Base-by-base conservation (phyloP, 2,888 invertebrate species). In the Mimumesa dahlbomi region DNA sequence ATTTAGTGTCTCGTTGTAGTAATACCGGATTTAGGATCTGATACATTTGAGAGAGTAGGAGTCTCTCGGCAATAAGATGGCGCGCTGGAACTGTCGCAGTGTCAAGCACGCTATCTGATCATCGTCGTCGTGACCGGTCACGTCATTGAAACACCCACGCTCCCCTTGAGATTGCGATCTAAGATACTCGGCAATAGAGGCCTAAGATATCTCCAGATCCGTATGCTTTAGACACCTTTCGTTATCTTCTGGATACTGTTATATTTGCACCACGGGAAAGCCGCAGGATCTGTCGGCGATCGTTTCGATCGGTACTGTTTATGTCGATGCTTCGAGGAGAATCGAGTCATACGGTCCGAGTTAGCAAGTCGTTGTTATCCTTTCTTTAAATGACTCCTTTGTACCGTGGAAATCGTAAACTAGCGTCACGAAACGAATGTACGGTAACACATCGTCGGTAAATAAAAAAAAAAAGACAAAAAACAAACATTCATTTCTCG, bases 171-270 rank as follows among this genome's bases (percentile, higher is more conserved):
- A 79, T 79, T 71, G 70, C 56, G 58, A 79, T 79, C 79, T 74
- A 25, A 79, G 79, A 79, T 74, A 79, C 36, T 42, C 42, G 40
- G 63, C 70, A 63, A 71, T 76, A 59, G 69, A 65, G 64, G 19
- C n/a, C 40, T 46, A 46, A 76, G 70, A 74, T 73, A 76, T 36
- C 40, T 14, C 16, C 25, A 42, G 48, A 57, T 48, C 58, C 61
- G 54, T 57, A 65, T 43, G 61, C 59, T 65, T 64, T 62, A 59
- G 65, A 67, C 73, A 69, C 71, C 67, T 71, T 58, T 74, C 61
- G 52, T 66, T 76, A 79, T 79, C 79, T 71, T 58, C 40, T 42
- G 66, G 36, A 76, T 69, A 64, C 76, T 61, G 79, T 79, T 79
- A 76, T 71, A 65, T 72, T 64, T 70, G 52, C 53, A 61, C 71